phyloP scores from a whole-genome alignment of 1,140 invertebrate genomes.

The Contarinia nasturtii region DNA sequence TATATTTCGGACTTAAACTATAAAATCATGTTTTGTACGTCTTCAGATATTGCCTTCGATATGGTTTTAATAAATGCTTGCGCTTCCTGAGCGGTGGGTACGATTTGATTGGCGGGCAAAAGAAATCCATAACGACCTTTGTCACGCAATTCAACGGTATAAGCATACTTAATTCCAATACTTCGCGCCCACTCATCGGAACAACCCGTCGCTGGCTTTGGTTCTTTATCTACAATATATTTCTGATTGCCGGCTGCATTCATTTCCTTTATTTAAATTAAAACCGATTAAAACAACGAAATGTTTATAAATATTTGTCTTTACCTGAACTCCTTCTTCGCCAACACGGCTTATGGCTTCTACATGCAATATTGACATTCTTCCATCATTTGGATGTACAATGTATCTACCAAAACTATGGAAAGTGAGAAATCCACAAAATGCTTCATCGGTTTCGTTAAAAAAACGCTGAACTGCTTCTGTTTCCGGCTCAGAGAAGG shows the following conservation, averaged over 20 bases:
- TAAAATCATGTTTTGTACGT: too few species aligned
- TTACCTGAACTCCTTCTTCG: conserved; percentile 39
- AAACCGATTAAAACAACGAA: background rate
- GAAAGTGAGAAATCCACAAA: conserved; percentile 59
- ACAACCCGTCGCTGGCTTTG: conserved; percentile 63
- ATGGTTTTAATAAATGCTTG: too few species aligned
- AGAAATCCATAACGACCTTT: conserved; percentile 77
- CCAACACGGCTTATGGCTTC: conserved; percentile 47
- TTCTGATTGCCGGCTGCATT: conserved; percentile 37
- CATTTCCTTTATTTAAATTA: conserved; percentile 35
- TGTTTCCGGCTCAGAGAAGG: conserved; percentile 84
- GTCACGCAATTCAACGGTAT: conserved; percentile 76
- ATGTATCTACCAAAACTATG: conserved; percentile 82
- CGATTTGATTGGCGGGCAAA: conserved; percentile 62
- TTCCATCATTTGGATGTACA: conserved; percentile 73
- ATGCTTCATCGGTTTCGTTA: conserved; percentile 26
- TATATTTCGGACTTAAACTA: too few species aligned
- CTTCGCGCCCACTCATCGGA: conserved; percentile 86
- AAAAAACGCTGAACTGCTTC: conserved; percentile 43
- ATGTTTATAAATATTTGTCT: conserved; percentile 3
- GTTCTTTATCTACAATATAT: too few species aligned
- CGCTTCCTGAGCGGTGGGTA: conserved; percentile 63
- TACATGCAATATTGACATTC: conserved; percentile 45
- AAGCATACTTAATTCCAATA: conserved; percentile 69
- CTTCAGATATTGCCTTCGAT: too few species aligned